Base-by-base conservation (phyloP, 2,888 invertebrate species). In the Cryptosula pallasiana region DNA sequence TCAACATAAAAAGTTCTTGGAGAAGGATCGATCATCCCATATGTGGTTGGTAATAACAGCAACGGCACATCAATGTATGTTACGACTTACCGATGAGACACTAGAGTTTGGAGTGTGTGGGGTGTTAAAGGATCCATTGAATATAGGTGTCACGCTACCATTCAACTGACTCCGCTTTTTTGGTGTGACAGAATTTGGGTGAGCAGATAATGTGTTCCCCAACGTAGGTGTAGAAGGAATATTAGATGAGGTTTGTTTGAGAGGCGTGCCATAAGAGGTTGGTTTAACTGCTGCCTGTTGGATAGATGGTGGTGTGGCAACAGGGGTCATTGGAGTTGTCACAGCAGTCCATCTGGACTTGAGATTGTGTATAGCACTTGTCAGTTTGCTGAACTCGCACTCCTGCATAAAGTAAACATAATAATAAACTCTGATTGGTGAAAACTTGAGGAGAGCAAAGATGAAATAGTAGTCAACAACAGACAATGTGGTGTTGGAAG, bases 321-420 rank as follows among this genome's bases (percentile, higher is more conserved):
- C 63, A 63, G 63, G 63, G 9, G 63, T 63, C 27, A 63, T 2
- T 9, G 63, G 63, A 25, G 63, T 63, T 9, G 63, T 32, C 9
- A 63, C 63, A 13, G 63, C 29, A 29, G 63, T 32, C 63, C 63
- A 63, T 63, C 63, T 63, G 9, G 63, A 63, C 32, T 63, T 63
- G 2, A 63, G 32, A 63, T 63, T 63, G 29, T 63, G 63, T 32
- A 63, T 32, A 63, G 63, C 63, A 13, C 29, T 29, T 32, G 32
- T 63, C 32, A 63, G n/a, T 32, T 63, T 63, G 63, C n/a, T 63
- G 34, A 63, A 63, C 63, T 63, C 63, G 27, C 63, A 63, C 13
- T 63, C 63, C 63, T 63, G 25, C 23, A 57, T 13, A 45, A 13
- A 45, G 45, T 45, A 20, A 20, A n/a, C n/a, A n/a, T n/a, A n/a